Percentiles rank a stretch among this genome's conserved stretches.
Evolutionary conservation across 2,113 vertebrate species (phyloP).

Genomic region (Pardalotus punctatus): DNA sequence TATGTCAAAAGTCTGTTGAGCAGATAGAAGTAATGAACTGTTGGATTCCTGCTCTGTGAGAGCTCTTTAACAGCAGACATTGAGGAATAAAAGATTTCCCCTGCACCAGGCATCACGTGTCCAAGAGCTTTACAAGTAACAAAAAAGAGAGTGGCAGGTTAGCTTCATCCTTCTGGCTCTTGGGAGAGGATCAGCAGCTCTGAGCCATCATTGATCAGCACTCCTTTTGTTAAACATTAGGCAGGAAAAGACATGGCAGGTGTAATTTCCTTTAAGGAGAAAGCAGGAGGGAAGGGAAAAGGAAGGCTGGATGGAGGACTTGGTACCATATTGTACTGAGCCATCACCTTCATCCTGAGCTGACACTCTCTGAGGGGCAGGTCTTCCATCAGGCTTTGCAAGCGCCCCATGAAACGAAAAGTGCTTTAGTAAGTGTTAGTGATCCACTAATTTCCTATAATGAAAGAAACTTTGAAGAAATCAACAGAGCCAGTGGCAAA

Average conservation of each 20-base stretch:
- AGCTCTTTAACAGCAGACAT: not conserved
- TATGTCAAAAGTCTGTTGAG: not conserved
- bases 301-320: not conserved
- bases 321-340: accelerated
- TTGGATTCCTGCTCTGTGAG: not conserved
- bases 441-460: not conserved
- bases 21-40: slow-evolving; percentile 37
- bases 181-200: not conserved
- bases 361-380: not conserved
- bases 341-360: not conserved
- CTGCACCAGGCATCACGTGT: not conserved
- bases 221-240: not conserved
- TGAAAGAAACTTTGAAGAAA: not conserved
- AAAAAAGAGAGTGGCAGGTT: not conserved
- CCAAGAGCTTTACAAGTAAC: not conserved
- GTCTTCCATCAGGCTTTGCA: not conserved
- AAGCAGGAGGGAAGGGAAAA: not conserved
- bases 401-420: accelerated
- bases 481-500: not conserved
- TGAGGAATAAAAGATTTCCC: not conserved
- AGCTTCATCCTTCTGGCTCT: not conserved
- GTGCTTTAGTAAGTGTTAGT: not conserved
- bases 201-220: not conserved
- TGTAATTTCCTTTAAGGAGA: not conserved
- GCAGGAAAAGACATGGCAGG: not conserved